These are phyloP conservation scores for Microctonus hyperodae DNA, from an alignment of 2,888 invertebrate genomes.

Conservation along the genomic window DNA sequence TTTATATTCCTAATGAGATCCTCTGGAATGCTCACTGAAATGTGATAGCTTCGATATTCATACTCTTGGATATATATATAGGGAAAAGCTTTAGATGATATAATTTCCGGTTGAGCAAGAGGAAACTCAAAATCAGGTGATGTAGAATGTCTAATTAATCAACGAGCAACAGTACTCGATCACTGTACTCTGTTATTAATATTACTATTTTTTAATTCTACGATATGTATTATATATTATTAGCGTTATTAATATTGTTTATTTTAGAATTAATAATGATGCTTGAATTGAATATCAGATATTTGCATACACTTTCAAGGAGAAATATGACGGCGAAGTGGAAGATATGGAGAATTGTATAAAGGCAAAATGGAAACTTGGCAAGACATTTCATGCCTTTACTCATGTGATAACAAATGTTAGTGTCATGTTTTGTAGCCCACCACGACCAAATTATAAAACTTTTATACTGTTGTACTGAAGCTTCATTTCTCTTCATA, in stretches of 20 bases:
- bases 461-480: constrained; percentile 29
- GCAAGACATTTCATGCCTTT: constrained; percentile 39
- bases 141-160: constrained; percentile 22
- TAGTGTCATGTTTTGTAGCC: constrained; percentile 28
- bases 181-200: neutral
- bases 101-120: constrained; percentile 23
- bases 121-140: neutral
- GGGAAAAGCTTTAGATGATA: constrained; percentile 11
- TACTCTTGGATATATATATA: neutral
- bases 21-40: constrained; percentile 23
- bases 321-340: constrained; percentile 7
- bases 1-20: constrained; percentile 31
- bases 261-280: no score
- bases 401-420: constrained; percentile 45
- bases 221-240: no score
- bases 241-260: no score
- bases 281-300: constrained; percentile 31
- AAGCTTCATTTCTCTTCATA: constrained; percentile 21
- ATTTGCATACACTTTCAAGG: no score
- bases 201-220: no score
- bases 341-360: neutral
- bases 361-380: constrained; percentile 38
- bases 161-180: constrained; percentile 1
- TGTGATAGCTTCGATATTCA: constrained; percentile 21
- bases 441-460: constrained; percentile 35